phyloP scores from a whole-genome alignment of 2,797 vertebrate species.

The Eupleurogrammus muticus region DNA sequence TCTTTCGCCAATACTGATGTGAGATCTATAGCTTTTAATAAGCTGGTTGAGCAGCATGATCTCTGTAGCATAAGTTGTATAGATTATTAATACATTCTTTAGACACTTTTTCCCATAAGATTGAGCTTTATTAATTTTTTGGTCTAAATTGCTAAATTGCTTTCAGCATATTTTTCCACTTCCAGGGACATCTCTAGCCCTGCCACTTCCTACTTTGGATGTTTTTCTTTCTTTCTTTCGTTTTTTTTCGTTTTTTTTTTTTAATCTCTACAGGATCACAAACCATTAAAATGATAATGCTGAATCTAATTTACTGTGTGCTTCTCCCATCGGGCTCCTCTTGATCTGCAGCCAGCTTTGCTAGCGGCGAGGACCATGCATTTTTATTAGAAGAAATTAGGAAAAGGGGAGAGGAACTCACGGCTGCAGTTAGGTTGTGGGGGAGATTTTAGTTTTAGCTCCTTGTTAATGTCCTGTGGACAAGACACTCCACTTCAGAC shows the following conservation, averaged over 20 bases:
- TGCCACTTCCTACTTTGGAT: constrained; percentile 69
- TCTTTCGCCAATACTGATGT: constrained; percentile 26
- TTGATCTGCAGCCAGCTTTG: constrained; percentile 65
- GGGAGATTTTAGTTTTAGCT: constrained; percentile 18
- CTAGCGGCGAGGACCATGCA: constrained; percentile 58
- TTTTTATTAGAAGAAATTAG: constrained; percentile 43
- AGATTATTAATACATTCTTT: constrained; percentile 24
- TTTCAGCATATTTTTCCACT: constrained; percentile 54
- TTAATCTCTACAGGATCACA: constrained; percentile 71
- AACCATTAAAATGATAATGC: constrained; percentile 70
- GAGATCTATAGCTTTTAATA: constrained; percentile 20
- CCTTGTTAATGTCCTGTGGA: constrained; percentile 28
- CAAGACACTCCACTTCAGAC: constrained; percentile 23
- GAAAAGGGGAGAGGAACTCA: constrained; percentile 34
- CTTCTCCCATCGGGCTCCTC: constrained; percentile 59
- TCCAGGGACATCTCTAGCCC: constrained; percentile 57
- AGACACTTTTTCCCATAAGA: constrained; percentile 31
- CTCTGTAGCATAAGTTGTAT: constrained; percentile 1
- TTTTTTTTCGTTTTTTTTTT: too few relatives aligned
- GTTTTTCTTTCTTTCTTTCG: constrained; percentile 39
- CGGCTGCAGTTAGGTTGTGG: constrained; percentile 39
- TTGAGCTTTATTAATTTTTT: constrained; percentile 59
- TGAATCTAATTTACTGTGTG: constrained; percentile 70
- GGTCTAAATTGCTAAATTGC: constrained; percentile 45
- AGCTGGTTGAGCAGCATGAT: constrained; percentile 15